A percentile compares a stretch with the other conserved stretches of the same genome.
Evolutionary conservation across 2,113 vertebrate species (phyloP).

Genomic region (Brachyhypopomus occidentalis): DNA sequence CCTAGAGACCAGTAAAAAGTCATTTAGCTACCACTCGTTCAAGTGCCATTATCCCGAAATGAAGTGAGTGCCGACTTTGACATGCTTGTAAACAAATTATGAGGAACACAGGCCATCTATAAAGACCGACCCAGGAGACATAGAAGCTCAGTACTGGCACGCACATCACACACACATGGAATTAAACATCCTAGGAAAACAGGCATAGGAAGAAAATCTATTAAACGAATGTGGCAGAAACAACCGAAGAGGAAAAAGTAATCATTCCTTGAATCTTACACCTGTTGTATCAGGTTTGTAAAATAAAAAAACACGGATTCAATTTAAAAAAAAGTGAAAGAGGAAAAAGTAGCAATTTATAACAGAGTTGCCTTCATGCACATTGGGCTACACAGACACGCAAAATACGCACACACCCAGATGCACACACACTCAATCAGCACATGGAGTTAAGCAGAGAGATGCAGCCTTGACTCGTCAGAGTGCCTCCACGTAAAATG

Average conservation of each 20-base stretch:
- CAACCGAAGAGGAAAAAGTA: neutral
- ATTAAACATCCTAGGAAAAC: neutral
- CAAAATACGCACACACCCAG: neutral
- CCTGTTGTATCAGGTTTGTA: neutral
- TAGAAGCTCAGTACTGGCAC: neutral
- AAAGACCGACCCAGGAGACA: constrained; percentile 37
- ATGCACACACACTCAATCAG: neutral
- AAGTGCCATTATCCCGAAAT: constrained; percentile 36
- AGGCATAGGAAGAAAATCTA: constrained; percentile 3
- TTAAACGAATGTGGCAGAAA: neutral
- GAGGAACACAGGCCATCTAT: constrained; percentile 42
- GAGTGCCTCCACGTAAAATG: neutral
- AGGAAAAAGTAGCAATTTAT: neutral
- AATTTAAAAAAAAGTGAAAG: neutral
- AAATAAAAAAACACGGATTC: neutral
- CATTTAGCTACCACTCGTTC: constrained; percentile 34
- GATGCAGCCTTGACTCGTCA: constrained; percentile 5
- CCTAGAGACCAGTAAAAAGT: constrained; percentile 27
- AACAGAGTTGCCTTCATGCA: neutral
- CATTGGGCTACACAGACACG: constrained; percentile 2
- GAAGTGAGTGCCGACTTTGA: constrained; percentile 41
- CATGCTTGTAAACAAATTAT: constrained; percentile 53
- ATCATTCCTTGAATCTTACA: neutral
- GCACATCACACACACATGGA: constrained; percentile 26
- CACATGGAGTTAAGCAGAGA: constrained; percentile 1